Conservation (phyloP, 2,888 invertebrate genomes). For the Ptilodon capucinus region DNA sequence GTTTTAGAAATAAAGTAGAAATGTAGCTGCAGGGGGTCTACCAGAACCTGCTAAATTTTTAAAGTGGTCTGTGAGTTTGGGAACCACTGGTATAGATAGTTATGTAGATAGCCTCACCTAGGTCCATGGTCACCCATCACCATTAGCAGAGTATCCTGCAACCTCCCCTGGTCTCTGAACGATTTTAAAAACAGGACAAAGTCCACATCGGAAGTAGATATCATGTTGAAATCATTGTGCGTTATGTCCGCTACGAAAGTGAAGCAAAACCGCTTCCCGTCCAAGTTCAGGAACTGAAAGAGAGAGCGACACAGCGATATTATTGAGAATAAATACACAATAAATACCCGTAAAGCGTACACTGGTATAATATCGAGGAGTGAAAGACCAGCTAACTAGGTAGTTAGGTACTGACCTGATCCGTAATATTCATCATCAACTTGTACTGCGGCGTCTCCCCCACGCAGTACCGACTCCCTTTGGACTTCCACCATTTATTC, state of each 20-base stretch:
- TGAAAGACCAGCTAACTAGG: neutral
- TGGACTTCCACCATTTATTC: conserved; percentile 42
- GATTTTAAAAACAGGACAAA: conserved; percentile 84
- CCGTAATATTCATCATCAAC: conserved; percentile 85
- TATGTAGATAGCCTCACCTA: conserved; percentile 82
- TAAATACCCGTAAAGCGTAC: too few species aligned
- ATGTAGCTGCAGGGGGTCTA: too few species aligned
- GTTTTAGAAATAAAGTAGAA: too few species aligned
- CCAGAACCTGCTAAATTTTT: too few species aligned
- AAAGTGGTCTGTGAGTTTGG: too few species aligned
- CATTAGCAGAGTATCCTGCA: conserved; percentile 92
- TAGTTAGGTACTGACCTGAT: conserved; percentile 66
- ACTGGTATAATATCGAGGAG: too few species aligned
- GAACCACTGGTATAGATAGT: too few species aligned
- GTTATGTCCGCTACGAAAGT: conserved; percentile 95
- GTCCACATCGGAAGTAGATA: conserved; percentile 90
- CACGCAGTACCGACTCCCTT: conserved; percentile 75
- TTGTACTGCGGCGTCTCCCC: conserved; percentile 88
- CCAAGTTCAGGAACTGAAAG: conserved; percentile 54
- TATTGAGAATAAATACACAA: too few species aligned
- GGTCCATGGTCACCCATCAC: conserved; percentile 97
- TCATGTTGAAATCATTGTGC: conserved; percentile 92
- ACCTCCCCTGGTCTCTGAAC: conserved; percentile 82
- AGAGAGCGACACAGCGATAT: too few species aligned
- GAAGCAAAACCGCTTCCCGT: conserved; percentile 88